Base-by-base conservation (phyloP, 2,888 invertebrate species). In the Clivina fossor region DNA sequence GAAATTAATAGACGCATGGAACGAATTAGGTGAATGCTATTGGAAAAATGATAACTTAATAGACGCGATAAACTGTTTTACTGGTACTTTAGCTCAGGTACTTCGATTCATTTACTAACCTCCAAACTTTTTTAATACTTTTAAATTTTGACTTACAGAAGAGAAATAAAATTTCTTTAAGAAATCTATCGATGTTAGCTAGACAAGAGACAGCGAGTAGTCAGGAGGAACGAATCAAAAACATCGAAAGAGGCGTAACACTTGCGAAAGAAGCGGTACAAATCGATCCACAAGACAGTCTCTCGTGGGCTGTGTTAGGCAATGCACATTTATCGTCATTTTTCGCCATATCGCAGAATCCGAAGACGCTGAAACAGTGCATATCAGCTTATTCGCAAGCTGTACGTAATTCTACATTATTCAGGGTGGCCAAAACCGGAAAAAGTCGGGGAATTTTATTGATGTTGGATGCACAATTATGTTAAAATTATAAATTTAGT, bases 21-120 rank as follows among this genome's bases (percentile, higher is more conserved):
- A 92, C 68, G 88, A 92, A 69, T 77, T 94, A 0, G 93, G 93
- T 0, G 91, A 92, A 71, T 88, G 88, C 67, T 90, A 89, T 69
- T 92, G 90, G 86, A 93, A 93, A 73, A 88, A 88, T 67, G 82
- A 86, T 67, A 88, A 93, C 67, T 76, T 90, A 4, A 79, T 81
- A 60, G 87, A 88, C 65, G 90, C 93, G 0, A 86, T 84, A 66
- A 88, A 86, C 64, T 92, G 92, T 71, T 93, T 93, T 71, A 81
- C 84, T 65, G 86, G 88, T 43, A 91, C 88, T 56, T 72, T 88
- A 57, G 81, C 82, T 67, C 82, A 86, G 73, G 88, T 87, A 72
- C 72, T 76, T 73, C n/a, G 50, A 19, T 46, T 20, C 7, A 5
- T n/a, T 5, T 28, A 13, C 19, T 30, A n/a, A n/a, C n/a, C n/a